These are phyloP conservation scores for Momotus momota DNA, from an alignment of 2,797 vertebrate species.

Conservation along the genomic window DNA sequence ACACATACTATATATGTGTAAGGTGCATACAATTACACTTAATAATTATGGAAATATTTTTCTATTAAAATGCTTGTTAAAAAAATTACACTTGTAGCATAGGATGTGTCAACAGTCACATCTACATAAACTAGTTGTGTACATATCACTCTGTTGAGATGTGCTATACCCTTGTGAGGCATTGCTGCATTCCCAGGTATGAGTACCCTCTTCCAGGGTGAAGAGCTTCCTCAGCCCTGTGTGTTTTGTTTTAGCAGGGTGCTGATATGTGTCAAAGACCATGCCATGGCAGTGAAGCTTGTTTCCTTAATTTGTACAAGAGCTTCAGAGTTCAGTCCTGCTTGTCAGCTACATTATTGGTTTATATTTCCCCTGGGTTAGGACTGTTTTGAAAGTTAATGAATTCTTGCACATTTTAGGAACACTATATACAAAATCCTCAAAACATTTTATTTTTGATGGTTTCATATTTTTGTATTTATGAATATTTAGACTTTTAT, in stretches of 20 bases:
- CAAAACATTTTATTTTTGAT: not conserved
- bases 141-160: not conserved
- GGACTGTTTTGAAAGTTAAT: not conserved
- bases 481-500: not conserved
- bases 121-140: not conserved
- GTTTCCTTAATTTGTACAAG: not conserved
- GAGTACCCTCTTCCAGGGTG: not conserved
- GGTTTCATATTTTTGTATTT: not conserved
- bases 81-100: not conserved
- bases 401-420: not conserved
- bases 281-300: not conserved
- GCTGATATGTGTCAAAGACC: not conserved
- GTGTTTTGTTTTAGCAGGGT: not conserved
- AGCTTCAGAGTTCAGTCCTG: not conserved
- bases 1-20: not conserved
- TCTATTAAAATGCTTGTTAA: not conserved
- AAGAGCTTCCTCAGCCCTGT: not conserved
- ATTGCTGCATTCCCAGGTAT: not conserved
- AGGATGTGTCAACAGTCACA: not conserved
- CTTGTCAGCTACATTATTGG: not conserved
- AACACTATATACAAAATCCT: not conserved
- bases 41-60: not conserved
- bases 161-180: not conserved
- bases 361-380: not conserved
- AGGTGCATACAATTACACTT: not conserved